These are phyloP conservation scores for Megalurothrips usitatus DNA, from an alignment of 2,888 invertebrate species.

Conservation along the genomic window DNA sequence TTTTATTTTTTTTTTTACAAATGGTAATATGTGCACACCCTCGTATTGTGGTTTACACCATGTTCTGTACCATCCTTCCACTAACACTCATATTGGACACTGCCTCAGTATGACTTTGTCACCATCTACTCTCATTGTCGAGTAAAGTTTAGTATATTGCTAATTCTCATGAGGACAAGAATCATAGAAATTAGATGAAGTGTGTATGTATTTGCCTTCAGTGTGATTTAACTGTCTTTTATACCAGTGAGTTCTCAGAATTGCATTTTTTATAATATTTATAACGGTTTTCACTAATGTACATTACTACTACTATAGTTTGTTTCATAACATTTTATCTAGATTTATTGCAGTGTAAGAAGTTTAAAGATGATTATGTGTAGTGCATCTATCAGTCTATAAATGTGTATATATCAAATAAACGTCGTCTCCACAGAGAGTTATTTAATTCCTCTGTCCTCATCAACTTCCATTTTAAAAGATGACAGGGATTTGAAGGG, in stretches of 20 bases:
- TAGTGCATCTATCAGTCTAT: not conserved
- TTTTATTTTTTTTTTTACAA: not conserved
- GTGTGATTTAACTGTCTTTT: conserved; percentile 18
- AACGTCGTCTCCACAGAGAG: not conserved
- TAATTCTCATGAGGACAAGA: conserved; percentile 11
- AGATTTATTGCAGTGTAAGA: not conserved
- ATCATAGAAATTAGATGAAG: not conserved
- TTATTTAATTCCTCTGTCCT: too few relatives aligned
- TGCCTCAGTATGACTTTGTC: conserved; percentile 17
- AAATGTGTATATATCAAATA: not conserved
- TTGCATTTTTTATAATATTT: conserved; percentile 25
- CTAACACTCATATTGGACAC: conserved; percentile 17
- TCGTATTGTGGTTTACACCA: not conserved
- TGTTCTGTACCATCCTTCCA: not conserved
- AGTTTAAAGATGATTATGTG: not conserved
- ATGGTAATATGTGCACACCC: not conserved
- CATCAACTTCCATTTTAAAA: too few relatives aligned
- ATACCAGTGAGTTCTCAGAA: not conserved
- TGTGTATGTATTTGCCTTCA: not conserved
- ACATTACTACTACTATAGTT: not conserved
- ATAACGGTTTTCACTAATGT: conserved; percentile 16
- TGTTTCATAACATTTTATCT: not conserved
- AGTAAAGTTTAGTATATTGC: conserved; percentile 6
- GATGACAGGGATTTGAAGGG: too few relatives aligned
- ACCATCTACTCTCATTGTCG: not conserved